Evolutionary conservation across 2,113 vertebrate species (phyloP).

Genomic region (Pedionomus torquatus): DNA sequence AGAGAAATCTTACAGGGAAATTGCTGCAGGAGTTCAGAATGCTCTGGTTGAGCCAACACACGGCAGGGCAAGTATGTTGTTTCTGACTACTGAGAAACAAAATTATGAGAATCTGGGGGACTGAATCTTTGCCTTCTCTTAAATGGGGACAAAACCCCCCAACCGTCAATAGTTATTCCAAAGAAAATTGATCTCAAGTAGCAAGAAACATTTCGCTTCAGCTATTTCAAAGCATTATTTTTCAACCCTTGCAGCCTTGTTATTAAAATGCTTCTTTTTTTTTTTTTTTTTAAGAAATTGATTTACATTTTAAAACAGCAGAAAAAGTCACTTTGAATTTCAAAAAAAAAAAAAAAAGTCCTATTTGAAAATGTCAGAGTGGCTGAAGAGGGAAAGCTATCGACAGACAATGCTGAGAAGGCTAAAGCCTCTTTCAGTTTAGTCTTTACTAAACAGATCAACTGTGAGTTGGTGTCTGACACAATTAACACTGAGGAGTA

Average conservation of each 20-base stretch:
- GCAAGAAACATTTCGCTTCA: not conserved
- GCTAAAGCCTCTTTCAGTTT: conserved; percentile 12
- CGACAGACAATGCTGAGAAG: not conserved
- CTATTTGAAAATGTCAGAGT: conserved; percentile 36
- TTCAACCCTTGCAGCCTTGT: not conserved
- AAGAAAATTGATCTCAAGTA: not conserved
- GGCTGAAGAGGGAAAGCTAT: conserved; percentile 3
- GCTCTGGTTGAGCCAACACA: not conserved
- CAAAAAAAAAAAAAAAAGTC: not conserved
- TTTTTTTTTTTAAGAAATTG: not conserved
- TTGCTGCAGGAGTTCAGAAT: not conserved
- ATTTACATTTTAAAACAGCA: conserved; percentile 48
- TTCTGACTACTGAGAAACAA: not conserved
- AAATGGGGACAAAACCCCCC: not conserved
- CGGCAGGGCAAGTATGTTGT: not conserved
- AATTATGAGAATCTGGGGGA: not conserved
- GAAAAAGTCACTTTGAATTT: conserved; percentile 33
- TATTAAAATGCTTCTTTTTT: not conserved
- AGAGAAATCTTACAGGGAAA: not conserved
- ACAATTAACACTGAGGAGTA: conserved; percentile 11
- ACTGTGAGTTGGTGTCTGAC: conserved; percentile 22
- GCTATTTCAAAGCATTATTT: not conserved
- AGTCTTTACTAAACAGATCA: conserved; percentile 40
- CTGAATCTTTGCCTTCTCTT: not conserved
- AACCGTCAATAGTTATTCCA: not conserved